phyloP scores from a whole-genome alignment of 2,888 invertebrate genomes.

The Caenorhabditis sp. region DNA sequence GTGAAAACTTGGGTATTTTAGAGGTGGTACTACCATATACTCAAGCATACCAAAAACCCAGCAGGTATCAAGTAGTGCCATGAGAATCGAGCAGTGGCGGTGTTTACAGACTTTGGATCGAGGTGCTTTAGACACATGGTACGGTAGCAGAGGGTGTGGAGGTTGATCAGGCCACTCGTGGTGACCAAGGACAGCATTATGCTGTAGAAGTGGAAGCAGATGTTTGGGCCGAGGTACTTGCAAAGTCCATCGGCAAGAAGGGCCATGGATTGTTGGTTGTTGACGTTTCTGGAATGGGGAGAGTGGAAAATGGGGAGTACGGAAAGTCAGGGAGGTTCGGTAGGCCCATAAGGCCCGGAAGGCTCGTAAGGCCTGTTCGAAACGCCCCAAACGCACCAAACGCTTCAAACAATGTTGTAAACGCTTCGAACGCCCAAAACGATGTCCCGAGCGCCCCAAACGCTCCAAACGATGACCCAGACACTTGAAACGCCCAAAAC shows the following conservation, averaged over 20 bases:
- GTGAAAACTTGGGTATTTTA: not conserved
- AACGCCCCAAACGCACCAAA: too few species aligned
- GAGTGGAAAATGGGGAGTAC: not conserved
- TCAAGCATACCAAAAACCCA: too few species aligned
- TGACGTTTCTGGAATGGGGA: conserved; percentile 30
- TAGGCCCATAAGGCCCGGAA: too few species aligned
- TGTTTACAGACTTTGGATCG: too few species aligned
- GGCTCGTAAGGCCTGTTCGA: too few species aligned
- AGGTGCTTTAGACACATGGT: conserved; percentile 4
- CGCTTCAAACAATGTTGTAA: too few species aligned
- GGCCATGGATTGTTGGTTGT: conserved; percentile 38
- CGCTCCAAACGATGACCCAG: too few species aligned
- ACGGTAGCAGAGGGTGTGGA: conserved; percentile 21
- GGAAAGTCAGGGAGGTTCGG: too few species aligned
- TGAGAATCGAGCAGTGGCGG: not conserved
- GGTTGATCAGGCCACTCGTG: not conserved
- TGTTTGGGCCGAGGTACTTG: conserved; percentile 13
- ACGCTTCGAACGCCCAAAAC: too few species aligned
- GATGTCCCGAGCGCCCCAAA: too few species aligned
- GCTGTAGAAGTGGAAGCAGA: conserved; percentile 39
- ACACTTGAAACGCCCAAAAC: too few species aligned
- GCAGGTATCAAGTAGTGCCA: conserved; percentile 11
- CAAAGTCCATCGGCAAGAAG: conserved; percentile 43
- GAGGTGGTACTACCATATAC: not conserved
- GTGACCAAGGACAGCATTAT: conserved; percentile 10